Evolutionary conservation across 2,113 vertebrate species (phyloP), one percentile per base, ranked within the genome.

Genomic region (Alectura lathami): DNA sequence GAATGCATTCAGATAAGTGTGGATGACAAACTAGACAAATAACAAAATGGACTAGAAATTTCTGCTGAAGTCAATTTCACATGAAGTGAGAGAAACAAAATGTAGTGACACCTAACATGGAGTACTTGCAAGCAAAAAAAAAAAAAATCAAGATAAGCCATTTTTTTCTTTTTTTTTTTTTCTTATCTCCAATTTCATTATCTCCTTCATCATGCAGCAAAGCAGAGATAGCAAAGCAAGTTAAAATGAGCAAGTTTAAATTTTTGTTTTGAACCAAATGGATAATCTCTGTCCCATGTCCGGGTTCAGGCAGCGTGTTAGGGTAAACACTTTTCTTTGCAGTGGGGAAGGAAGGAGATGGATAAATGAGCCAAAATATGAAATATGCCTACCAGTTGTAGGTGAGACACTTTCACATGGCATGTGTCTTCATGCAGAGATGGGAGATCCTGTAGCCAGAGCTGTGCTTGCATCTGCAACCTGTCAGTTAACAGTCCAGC

Each of bases 141-240:
- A 32, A 72, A 78, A 17, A 91, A 21, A 85, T 79, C 18, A 66
- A 89, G 70, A 92, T 38, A 82, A 36, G 27, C 7, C 4, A 40
- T 76, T 93, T 45, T 64, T 68, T 72, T 13, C 79, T 67, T 86
- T 70, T 79, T 50, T 32, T 67, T 86, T 70, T 79, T 50, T 32
- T 89, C 45, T 93, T 91, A 93, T 93, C 89, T 95, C 43, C 1
- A 43, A 5, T 77, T 82, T 87, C 59, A 74, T 67, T 93, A 96
- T 96, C 96, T 83, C 26, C 32, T 83, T 73, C 66, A 91, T 95
- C 91, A 89, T 70, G 29, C 68, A 85, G 16, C 47, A 88, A 77
- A 91, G 26, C 34, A 87, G 29, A 80, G 43, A 93, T 70, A 91
- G 14, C 29, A 67, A 38, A 93, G 66, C 34, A 86, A 63, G 60